Evolutionary conservation across 2,113 vertebrate genomes (phyloP), one percentile per base, ranked within the genome.

Genomic region (Talpa occidentalis): DNA sequence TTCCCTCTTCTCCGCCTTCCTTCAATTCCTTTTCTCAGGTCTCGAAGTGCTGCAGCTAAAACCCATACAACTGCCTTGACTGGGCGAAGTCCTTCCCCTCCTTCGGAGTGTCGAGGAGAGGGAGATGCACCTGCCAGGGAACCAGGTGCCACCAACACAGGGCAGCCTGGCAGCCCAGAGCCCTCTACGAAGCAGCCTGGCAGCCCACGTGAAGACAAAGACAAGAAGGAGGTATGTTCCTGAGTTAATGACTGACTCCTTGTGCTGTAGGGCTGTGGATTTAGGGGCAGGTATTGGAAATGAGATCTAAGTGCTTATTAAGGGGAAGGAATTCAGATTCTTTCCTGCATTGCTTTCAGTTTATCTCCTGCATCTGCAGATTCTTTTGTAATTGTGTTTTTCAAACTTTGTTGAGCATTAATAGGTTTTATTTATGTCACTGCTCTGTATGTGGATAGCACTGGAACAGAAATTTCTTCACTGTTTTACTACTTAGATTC

Each of bases 31-130:
- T 84, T 30, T 14, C 40, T 90, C 37, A 97, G 97, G 90, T 97
- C 97, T 96, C 93, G 97, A 93, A 97, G 97, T 92, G 85, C 96
- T 78, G 97, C 96, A 93, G 81, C 92, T 90, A 97, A 97, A 96
- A 93, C 89, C 17, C 97, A 93, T 72, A 40, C 90, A 80, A 80
- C 90, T 88, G 54, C 94, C 64, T 94, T 97, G 94, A 88, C 77
- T 95, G 95, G 96, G 59, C 93, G 44, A 64, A 97, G 97, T 90
- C 93, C 95, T 92, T 96, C 97, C 47, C 97, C 94, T 92, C 40
- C 91, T 81, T 79, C 94, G 79, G 92, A 90, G 44, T 89, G n/a
- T 62, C 92, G 74, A 92, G 97, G 97, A 92, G 97, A 95, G 26
- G 96, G 93, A 96, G 95, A 97, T 82, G 92, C 74, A 37, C 95